These are phyloP conservation scores for Pluvialis apricaria DNA, from an alignment of 2,113 vertebrate genomes.

Conservation along the genomic window DNA sequence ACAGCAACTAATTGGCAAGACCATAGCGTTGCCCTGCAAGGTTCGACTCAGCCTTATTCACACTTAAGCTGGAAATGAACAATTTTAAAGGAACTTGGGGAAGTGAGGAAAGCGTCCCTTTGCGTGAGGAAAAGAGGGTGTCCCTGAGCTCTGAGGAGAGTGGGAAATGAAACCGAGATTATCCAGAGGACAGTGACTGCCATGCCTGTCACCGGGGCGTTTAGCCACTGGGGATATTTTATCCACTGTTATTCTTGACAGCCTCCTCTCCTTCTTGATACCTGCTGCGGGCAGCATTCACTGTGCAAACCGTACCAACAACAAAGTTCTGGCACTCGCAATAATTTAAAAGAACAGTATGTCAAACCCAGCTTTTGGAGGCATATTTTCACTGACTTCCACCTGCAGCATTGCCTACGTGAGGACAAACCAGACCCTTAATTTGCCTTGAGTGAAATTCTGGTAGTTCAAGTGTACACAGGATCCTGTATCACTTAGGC, in stretches of 20 bases:
- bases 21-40: neutral
- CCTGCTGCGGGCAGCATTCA: neutral
- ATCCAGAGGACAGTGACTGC: neutral
- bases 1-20: neutral
- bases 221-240: neutral
- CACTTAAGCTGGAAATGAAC: neutral
- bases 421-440: neutral
- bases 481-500: fast-evolving
- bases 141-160: neutral
- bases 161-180: neutral
- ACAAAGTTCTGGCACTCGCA: neutral
- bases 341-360: neutral
- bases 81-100: neutral
- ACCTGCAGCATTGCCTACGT: neutral
- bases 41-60: neutral
- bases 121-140: neutral
- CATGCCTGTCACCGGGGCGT: neutral
- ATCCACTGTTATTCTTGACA: neutral
- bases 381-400: neutral
- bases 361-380: neutral
- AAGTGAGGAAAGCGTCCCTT: neutral
- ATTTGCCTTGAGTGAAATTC: neutral
- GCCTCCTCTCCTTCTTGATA: neutral
- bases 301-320: neutral
- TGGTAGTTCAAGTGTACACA: fast-evolving